Base-by-base conservation (phyloP, 2,113 vertebrate species). In the Oncorhynchus masou region DNA sequence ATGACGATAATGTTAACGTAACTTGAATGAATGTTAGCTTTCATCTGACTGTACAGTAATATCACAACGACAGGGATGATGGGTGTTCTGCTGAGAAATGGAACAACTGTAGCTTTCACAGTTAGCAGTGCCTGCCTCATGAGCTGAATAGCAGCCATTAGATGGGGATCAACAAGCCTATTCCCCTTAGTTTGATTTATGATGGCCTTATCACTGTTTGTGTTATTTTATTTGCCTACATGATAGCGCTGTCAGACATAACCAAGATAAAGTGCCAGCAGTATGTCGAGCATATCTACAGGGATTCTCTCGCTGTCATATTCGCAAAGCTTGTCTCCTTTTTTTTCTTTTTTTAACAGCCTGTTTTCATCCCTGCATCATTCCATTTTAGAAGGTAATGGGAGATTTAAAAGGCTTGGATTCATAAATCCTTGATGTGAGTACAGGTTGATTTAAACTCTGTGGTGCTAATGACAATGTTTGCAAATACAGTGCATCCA, bases 181-280 rank as follows among this genome's bases (percentile, higher is more conserved):
- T 84, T 78, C 73, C 68, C 27, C 25, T 67, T 79, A 49, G 64
- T 79, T 75, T 88, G 88, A 90, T 88, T 88, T 81, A 88, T 73
- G 73, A 83, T 68, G 75, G 77, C 81, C 34, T 65, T 83, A 80
- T 86, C 70, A 48, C 68, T 78, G 74, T 85, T 88, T 87, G 82
- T 84, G 77, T 81, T 87, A 74, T 84, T 83, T 77, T 81, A 83
- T 91, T 87, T 88, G 74, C 76, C 81, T 86, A 84, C 86, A 88
- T 84, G 87, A 89, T 86, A 78, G 71, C 39, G 68, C 81, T 86
- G 84, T 88, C 90, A 86, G 80, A 88, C 81, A 68, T 80, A 88
- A 90, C 75, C 70, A 74, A 86, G 86, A 90, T 85, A 86, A 90
- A 91, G 79, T 79, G 75, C 67, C 64, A 25, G 51, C 70, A 57